Evolutionary conservation across 2,113 vertebrate species (phyloP).

Genomic region (Dinomys branickii): DNA sequence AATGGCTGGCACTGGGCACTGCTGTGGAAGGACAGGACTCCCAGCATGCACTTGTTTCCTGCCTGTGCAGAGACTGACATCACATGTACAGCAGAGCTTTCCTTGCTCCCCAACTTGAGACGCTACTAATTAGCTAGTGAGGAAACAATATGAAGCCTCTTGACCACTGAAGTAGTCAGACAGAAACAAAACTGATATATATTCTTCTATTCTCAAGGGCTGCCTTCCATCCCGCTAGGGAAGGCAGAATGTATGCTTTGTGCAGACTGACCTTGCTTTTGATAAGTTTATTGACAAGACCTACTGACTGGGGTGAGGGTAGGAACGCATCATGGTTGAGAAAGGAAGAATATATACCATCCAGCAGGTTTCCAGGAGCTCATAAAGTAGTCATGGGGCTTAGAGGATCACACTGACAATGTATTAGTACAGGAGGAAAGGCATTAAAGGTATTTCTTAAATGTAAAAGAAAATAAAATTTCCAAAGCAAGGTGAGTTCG

Average conservation of each 20-base stretch:
- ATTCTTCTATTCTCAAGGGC: not conserved
- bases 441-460: slow-evolving; percentile 52
- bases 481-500: slow-evolving; percentile 47
- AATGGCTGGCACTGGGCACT: not conserved
- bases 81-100: not conserved
- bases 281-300: slow-evolving; percentile 59
- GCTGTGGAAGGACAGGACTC: not conserved
- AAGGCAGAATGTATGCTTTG: not conserved
- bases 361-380: slow-evolving; percentile 23
- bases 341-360: not conserved
- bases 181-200: slow-evolving; percentile 16
- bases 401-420: slow-evolving; percentile 25
- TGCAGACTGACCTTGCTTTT: slow-evolving; percentile 18
- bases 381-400: slow-evolving; percentile 13
- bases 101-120: slow-evolving; percentile 3
- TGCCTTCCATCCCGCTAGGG: not conserved
- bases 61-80: not conserved
- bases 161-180: not conserved
- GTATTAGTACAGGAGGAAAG: slow-evolving; percentile 6
- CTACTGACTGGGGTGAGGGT: not conserved
- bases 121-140: slow-evolving; percentile 35
- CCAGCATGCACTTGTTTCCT: not conserved
- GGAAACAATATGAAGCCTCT: slow-evolving; percentile 28
- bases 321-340: not conserved
- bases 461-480: slow-evolving; percentile 53